Evolutionary conservation across 2,113 vertebrate genomes (phyloP).

Genomic region (Phylloscopus trochiloides): DNA sequence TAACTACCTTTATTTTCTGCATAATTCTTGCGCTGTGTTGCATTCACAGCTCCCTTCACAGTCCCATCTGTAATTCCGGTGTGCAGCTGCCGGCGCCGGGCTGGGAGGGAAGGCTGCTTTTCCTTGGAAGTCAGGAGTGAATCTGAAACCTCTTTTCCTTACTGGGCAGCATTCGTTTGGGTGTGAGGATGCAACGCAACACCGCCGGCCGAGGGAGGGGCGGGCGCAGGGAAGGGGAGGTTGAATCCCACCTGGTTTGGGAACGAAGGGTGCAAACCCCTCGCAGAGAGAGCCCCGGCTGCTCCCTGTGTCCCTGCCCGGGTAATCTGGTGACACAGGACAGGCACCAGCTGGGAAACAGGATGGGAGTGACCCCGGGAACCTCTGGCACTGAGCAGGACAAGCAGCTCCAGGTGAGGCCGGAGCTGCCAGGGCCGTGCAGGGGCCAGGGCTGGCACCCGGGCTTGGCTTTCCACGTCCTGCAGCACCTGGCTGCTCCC

Average conservation of each 20-base stretch:
- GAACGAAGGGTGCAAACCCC: neutral
- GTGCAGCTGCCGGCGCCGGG: accelerated
- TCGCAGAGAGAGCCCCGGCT: neutral
- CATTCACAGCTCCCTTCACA: neutral
- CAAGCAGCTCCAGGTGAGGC: neutral
- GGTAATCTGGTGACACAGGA: neutral
- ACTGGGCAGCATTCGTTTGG: too few species aligned
- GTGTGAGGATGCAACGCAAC: too few species aligned
- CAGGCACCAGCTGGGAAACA: neutral
- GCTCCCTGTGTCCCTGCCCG: neutral
- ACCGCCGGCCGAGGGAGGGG: accelerated
- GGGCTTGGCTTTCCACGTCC: neutral
- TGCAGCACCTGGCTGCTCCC: neutral
- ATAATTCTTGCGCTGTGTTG: neutral
- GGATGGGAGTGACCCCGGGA: neutral
- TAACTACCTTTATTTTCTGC: slow-evolving; percentile 35
- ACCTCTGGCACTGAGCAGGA: neutral
- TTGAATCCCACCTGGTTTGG: neutral
- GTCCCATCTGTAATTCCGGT: neutral
- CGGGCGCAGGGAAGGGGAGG: accelerated
- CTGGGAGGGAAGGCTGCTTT: neutral
- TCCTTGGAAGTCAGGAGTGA: too few species aligned
- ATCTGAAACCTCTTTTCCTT: too few species aligned
- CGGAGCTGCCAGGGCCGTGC: neutral
- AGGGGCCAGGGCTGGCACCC: neutral